Evolutionary conservation across 2,888 invertebrate species (phyloP).

Genomic region (Leucoma salicis): DNA sequence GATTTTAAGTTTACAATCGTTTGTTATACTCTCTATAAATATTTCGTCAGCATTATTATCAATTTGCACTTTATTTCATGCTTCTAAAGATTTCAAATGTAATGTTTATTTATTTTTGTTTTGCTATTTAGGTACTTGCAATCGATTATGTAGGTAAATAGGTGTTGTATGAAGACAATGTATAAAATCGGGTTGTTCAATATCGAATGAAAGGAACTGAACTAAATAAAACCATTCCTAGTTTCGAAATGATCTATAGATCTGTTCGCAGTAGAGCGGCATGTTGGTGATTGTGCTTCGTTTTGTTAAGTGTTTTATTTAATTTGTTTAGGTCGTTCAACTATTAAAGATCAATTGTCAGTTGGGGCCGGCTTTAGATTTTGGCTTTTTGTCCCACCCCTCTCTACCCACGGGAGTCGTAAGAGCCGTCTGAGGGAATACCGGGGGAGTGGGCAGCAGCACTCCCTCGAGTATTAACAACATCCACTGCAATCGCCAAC

Average conservation of each 20-base stretch:
- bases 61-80: conserved; percentile 27
- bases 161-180: background rate
- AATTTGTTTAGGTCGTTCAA: too few species aligned
- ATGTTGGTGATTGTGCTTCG: too few species aligned
- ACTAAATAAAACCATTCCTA: background rate
- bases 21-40: background rate
- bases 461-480: too few species aligned
- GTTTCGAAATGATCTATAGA: background rate
- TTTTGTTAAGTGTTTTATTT: too few species aligned
- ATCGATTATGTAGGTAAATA: background rate
- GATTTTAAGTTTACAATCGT: conserved; percentile 1
- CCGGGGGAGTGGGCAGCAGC: too few species aligned
- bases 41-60: conserved; percentile 8
- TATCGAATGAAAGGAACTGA: background rate
- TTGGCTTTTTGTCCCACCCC: too few species aligned
- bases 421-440: too few species aligned
- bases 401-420: too few species aligned
- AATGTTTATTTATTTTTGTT: background rate
- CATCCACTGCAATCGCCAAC: too few species aligned
- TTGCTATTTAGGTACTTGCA: background rate
- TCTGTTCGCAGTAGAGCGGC: background rate
- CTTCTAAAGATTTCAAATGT: conserved; percentile 9
- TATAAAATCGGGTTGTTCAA: background rate
- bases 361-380: too few species aligned
- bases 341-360: too few species aligned